A percentile compares a stretch with the other conserved stretches of the same genome.
phyloP scores from a whole-genome alignment of 2,888 invertebrate species.

The Seladonia tumulorum region DNA sequence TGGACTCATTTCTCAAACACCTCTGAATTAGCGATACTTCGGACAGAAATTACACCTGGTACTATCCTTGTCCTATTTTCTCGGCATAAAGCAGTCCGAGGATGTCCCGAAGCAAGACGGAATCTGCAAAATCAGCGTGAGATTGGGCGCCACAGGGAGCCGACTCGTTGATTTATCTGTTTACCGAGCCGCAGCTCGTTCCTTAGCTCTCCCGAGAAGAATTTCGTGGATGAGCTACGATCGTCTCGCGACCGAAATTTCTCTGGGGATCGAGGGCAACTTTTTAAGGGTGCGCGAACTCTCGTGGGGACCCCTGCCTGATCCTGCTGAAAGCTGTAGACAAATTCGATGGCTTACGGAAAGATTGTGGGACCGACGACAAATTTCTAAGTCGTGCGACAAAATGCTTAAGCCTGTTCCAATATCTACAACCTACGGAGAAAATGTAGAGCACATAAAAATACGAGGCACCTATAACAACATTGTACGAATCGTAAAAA shows the following conservation, averaged over 20 bases:
- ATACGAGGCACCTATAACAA: no score
- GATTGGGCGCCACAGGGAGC: constrained; percentile 51
- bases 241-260: constrained; percentile 40
- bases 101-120: constrained; percentile 17
- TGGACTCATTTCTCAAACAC: not conserved
- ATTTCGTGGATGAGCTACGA: constrained; percentile 57
- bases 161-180: constrained; percentile 76
- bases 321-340: not conserved
- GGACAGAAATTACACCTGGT: not conserved
- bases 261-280: constrained; percentile 20
- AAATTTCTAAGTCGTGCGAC: not conserved
- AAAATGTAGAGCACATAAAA: not conserved
- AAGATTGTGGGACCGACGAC: not conserved
- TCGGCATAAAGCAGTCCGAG: not conserved
- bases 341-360: not conserved
- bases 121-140: constrained; percentile 74
- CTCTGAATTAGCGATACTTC: not conserved
- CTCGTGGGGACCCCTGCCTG: constrained; percentile 2
- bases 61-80: not conserved
- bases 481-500: no score
- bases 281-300: constrained; percentile 34
- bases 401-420: not conserved
- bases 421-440: not conserved
- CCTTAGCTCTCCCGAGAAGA: constrained; percentile 36
- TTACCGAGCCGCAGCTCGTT: constrained; percentile 65